phyloP scores from a whole-genome alignment of 2,113 vertebrate species.

The Rhynchomys soricoides region DNA sequence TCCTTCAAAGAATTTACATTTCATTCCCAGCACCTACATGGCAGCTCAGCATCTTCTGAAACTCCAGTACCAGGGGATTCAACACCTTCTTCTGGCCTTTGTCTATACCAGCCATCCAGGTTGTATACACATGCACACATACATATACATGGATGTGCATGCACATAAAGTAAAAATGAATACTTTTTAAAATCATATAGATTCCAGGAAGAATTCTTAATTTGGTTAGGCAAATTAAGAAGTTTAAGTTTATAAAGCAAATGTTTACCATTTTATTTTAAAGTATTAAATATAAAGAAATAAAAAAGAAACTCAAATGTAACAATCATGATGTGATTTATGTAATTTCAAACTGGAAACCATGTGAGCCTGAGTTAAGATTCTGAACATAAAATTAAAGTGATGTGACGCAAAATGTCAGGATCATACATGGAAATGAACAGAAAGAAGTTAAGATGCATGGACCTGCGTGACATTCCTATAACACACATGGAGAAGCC shows the following conservation, averaged over 20 bases:
- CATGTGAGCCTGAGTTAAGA: not conserved
- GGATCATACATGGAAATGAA: not conserved
- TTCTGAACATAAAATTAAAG: conserved; percentile 28
- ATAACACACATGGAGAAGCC: no score
- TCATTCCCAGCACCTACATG: not conserved
- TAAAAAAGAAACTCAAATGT: not conserved
- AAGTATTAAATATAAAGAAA: not conserved
- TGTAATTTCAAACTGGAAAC: not conserved
- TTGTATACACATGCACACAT: not conserved
- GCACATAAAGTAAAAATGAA: not conserved
- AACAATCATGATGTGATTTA: not conserved
- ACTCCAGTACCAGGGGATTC: not conserved
- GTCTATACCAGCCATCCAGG: not conserved
- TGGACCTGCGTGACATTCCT: not conserved
- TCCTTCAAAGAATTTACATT: not conserved
- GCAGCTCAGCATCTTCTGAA: not conserved
- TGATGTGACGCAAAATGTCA: not conserved
- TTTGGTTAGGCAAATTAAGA: not conserved
- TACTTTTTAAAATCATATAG: not conserved
- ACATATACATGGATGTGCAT: not conserved
- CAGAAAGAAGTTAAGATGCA: not conserved
- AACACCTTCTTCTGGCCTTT: not conserved
- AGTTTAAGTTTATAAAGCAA: not conserved
- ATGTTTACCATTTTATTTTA: not conserved
- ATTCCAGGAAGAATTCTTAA: conserved; percentile 21